Conservation (phyloP, 2,113 vertebrate species). For the Sciurus niger region DNA sequence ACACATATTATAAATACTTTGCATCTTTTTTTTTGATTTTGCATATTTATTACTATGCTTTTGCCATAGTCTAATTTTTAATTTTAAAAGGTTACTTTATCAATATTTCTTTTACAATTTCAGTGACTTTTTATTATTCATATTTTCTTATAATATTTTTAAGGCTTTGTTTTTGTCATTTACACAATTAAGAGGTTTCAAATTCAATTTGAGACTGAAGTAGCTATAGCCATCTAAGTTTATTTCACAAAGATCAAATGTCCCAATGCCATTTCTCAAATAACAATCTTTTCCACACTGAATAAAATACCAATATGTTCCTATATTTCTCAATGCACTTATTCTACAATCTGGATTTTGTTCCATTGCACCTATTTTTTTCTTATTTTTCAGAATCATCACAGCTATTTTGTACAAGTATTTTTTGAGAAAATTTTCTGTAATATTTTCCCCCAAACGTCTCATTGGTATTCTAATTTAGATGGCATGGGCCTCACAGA, state of each 20-base stretch:
- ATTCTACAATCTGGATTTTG: constrained; percentile 24
- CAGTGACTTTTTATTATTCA: background rate
- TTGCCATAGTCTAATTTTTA: background rate
- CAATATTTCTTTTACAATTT: background rate
- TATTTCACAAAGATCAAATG: background rate
- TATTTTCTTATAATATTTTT: background rate
- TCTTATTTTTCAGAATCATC: constrained; percentile 40
- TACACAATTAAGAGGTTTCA: background rate
- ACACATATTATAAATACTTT: background rate
- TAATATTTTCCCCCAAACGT: constrained; percentile 48
- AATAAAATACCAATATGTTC: background rate
- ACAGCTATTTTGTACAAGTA: background rate
- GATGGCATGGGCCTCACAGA: background rate
- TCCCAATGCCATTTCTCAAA: background rate
- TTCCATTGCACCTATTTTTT: background rate
- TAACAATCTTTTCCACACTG: background rate
- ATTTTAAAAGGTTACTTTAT: background rate
- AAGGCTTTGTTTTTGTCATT: background rate
- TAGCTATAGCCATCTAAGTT: background rate
- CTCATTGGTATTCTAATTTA: constrained; percentile 65
- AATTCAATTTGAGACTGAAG: background rate
- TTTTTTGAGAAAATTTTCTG: constrained; percentile 53
- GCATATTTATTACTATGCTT: background rate
- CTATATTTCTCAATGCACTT: background rate
- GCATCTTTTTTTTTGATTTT: background rate